Conservation (phyloP, 2,888 invertebrate genomes). For the Cephus spinipes region DNA sequence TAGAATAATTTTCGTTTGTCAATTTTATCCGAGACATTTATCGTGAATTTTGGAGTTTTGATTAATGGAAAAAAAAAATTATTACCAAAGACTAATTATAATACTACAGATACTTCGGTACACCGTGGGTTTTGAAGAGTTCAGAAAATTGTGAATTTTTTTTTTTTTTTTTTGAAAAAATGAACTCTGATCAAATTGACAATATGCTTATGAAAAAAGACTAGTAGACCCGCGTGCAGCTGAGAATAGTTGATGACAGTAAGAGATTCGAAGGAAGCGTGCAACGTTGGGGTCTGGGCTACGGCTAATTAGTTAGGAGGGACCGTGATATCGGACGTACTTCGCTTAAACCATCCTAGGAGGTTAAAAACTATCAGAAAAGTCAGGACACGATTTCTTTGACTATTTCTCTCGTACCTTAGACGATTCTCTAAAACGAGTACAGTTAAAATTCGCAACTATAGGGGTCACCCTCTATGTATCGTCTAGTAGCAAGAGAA, state of each 20-base stretch:
- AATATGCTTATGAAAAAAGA: conserved; percentile 42
- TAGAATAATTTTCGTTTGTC: conserved; percentile 21
- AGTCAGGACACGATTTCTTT: conserved; percentile 21
- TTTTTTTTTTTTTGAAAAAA: neutral
- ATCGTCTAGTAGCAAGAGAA: too few species aligned
- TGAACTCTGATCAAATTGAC: too few species aligned
- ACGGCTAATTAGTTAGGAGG: conserved; percentile 68
- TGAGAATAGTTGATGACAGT: conserved; percentile 41
- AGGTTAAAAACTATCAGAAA: conserved; percentile 48
- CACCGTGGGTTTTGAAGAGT: neutral
- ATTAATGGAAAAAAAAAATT: too few species aligned
- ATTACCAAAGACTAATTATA: too few species aligned
- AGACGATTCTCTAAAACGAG: too few species aligned
- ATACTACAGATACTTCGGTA: too few species aligned
- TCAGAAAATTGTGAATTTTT: neutral
- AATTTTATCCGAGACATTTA: neutral
- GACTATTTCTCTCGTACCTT: too few species aligned
- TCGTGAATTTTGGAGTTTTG: too few species aligned
- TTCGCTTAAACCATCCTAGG: conserved; percentile 62
- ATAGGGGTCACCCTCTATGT: too few species aligned
- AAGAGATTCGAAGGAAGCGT: conserved; percentile 54
- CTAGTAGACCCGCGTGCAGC: conserved; percentile 64
- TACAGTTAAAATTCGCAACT: too few species aligned
- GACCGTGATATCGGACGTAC: conserved; percentile 69
- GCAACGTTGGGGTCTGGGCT: conserved; percentile 63